Percentiles rank a stretch among this genome's conserved stretches.
These are phyloP conservation scores for Tauraco hartlaubi DNA, from an alignment of 2,797 vertebrate species.

Conservation along the genomic window DNA sequence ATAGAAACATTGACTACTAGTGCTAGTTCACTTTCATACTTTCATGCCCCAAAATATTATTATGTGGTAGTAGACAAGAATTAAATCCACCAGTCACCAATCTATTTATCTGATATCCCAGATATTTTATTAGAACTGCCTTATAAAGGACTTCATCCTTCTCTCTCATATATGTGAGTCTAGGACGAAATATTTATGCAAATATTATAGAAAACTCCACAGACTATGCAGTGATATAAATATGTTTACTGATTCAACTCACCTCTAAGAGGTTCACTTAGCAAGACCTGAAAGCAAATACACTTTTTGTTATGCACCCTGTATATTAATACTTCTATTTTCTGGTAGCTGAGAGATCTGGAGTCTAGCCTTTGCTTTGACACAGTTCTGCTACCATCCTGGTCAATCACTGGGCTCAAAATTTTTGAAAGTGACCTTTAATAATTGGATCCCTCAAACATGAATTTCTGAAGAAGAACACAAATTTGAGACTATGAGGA, in stretches of 20 bases:
- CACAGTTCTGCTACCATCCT: not conserved
- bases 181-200: not conserved
- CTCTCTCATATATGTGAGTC: not conserved
- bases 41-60: not conserved
- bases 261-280: not conserved
- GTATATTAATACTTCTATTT: not conserved
- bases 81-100: not conserved
- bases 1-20: not conserved
- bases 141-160: not conserved
- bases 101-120: not conserved
- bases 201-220: not conserved
- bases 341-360: not conserved
- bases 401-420: not conserved
- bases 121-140: not conserved
- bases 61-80: not conserved
- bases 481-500: not conserved
- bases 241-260: not conserved
- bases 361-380: not conserved
- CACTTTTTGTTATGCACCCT: not conserved
- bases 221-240: not conserved
- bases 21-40: not conserved
- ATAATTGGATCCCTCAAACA: not conserved
- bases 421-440: not conserved
- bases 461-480: not conserved
- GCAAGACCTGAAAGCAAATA: not conserved